Conservation (phyloP, 1,140 invertebrate genomes). For the Berghia stephanieae region DNA sequence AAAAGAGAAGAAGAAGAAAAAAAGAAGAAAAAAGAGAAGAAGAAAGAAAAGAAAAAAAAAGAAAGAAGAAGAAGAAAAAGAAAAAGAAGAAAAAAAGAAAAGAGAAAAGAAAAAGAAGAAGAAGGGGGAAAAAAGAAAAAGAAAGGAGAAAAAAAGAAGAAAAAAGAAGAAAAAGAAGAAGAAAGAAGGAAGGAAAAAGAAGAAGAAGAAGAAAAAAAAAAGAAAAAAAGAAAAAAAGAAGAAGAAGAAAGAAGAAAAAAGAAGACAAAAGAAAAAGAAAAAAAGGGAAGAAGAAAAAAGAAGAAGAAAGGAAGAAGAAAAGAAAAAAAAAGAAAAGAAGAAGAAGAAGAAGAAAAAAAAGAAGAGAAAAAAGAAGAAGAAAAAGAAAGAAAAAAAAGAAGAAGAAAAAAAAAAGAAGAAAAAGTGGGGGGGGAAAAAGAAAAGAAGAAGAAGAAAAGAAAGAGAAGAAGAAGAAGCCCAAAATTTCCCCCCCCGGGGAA, state of each 20-base stretch:
- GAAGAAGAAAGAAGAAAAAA: neutral
- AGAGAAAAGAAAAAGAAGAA: no score
- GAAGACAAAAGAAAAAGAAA: neutral
- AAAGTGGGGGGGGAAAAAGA: neutral
- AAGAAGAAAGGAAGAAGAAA: neutral
- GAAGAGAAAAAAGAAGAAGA: neutral
- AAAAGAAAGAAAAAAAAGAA: neutral
- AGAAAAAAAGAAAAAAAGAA: constrained; percentile 6
- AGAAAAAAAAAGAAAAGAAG: neutral
- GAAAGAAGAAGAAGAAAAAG: no score
- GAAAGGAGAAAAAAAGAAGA: neutral
- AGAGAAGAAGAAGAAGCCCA: neutral
- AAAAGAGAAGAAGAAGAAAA: no score
- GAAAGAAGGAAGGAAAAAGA: neutral
- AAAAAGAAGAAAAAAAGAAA: no score
- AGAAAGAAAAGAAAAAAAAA: no score
- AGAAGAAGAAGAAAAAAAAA: constrained; percentile 4
- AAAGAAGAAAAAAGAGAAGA: no score
- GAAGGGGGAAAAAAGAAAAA: no score
- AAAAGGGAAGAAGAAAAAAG: constrained; percentile 8
- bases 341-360: neutral
- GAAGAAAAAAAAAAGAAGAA: neutral
- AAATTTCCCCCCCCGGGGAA: neutral
- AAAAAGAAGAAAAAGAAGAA: neutral
- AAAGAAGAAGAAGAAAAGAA: neutral